Conservation (phyloP, 2,797 vertebrate species). For the Borostomias antarcticus region DNA sequence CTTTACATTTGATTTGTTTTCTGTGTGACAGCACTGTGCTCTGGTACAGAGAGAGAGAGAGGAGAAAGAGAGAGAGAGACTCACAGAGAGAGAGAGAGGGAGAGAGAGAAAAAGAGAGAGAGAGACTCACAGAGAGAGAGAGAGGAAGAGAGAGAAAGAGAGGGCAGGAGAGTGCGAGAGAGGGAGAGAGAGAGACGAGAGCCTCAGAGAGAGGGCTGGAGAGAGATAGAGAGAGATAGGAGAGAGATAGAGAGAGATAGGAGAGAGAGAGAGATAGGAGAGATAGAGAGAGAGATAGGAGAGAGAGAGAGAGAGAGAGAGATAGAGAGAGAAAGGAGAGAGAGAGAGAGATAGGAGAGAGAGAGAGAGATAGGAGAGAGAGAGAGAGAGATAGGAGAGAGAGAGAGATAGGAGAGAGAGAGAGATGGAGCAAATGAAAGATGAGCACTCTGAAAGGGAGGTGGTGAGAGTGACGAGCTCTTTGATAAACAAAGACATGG, state of each 20-base stretch:
- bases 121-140: not conserved
- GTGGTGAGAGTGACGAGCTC: not conserved
- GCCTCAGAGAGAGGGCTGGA: not conserved
- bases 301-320: not conserved
- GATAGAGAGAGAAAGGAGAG: not conserved
- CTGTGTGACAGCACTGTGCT: slow-evolving; percentile 9
- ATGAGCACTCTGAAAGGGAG: not conserved
- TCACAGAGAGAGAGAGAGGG: not conserved
- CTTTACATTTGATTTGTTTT: slow-evolving; percentile 12
- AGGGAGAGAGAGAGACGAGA: not conserved
- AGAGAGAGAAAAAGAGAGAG: not conserved
- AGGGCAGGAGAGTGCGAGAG: not conserved
- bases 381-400: not conserved
- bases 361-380: not conserved
- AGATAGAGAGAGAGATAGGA: not conserved
- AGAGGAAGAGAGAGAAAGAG: not conserved
- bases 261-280: not conserved
- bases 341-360: not conserved
- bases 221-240: not conserved
- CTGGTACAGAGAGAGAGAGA: not conserved
- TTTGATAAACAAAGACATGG: not conserved
- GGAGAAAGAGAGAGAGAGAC: not conserved
- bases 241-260: not conserved
- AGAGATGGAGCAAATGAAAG: not conserved
- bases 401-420: not conserved